A percentile compares a stretch with the other conserved stretches of the same genome.
phyloP scores from a whole-genome alignment of 2,113 vertebrate species.

The Recurvirostra avosetta region DNA sequence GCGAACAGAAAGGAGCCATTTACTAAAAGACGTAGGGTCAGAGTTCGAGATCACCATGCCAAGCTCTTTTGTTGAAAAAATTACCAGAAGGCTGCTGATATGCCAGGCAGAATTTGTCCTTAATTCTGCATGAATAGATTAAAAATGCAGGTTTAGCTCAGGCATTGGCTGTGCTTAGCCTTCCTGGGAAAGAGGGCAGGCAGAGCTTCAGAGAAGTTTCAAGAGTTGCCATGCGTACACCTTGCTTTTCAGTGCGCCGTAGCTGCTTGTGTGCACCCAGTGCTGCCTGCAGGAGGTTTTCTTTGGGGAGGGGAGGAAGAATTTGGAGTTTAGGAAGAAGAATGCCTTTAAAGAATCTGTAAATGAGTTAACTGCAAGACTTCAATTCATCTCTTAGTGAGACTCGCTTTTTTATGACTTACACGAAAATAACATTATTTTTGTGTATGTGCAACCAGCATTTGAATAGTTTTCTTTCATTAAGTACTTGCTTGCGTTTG shows the following conservation, averaged over 20 bases:
- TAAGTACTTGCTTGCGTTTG: neutral
- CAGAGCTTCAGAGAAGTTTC: neutral
- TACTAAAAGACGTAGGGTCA: neutral
- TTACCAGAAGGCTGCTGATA: conserved; percentile 30
- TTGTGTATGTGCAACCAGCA: neutral
- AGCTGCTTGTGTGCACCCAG: neutral
- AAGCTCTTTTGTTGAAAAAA: conserved; percentile 6
- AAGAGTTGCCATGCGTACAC: neutral
- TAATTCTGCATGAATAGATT: neutral
- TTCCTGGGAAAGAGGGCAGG: neutral
- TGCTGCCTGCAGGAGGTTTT: neutral
- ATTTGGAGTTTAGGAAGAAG: neutral
- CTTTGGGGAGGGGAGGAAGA: neutral
- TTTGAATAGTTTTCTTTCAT: neutral
- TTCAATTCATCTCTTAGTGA: neutral
- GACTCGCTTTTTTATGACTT: neutral
- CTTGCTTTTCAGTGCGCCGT: neutral
- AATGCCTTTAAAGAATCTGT: neutral
- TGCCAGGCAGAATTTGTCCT: neutral
- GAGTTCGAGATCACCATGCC: neutral
- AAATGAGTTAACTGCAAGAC: neutral
- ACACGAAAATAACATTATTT: neutral
- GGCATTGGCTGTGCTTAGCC: neutral
- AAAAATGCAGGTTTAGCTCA: neutral
- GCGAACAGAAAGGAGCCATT: neutral